Evolutionary conservation across 2,888 invertebrate genomes (phyloP), one percentile per base, ranked within the genome.

Genomic region (Brenthis daphne): DNA sequence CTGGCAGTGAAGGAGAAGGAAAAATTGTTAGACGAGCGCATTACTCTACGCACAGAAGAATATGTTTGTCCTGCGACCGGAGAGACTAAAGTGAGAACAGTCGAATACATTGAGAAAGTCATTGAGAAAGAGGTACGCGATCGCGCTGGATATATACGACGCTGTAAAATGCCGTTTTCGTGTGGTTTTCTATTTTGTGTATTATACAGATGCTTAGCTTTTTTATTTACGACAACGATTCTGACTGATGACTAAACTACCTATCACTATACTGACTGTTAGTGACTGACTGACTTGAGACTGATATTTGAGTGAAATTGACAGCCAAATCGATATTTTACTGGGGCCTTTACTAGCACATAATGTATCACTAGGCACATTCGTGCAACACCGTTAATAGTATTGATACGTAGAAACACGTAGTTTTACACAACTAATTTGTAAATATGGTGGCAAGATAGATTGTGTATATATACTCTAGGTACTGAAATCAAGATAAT

Each of bases 21-120:
- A 94, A 97, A 96, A 91, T 94, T 98, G 85, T 95, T 98, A 89
- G 96, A 96, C 89, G 97, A 98, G 94, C 97, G 96, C 90, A 95
- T 97, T 81, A 97, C 97, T 79, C 95, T 96, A 84, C 96, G 96
- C 88, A 97, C 97, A 75, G 97, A 98, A 94, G 97, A 97, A 93
- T 97, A 96, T 92, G 89, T 96, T 82, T 97, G 97, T 92, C 97
- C 97, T 81, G 92, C 94, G 80, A 97, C 97, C 79, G 97, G 97
- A 83, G 96, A 96, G 90, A 95, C 95, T 89, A 96, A 96, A 93
- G 96, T 98, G 87, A 95, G 97, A 93, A 98, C 98, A 82, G 95
- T 98, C 92, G 97, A 98, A 94, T 97, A 97, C 94, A 96, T 97
- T 93, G 98, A 98, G 95, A 98, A 97, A 95, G 95, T 97, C 93